phyloP scores from a whole-genome alignment of 2,888 invertebrate species.

The Zaprionus lineosus region DNA sequence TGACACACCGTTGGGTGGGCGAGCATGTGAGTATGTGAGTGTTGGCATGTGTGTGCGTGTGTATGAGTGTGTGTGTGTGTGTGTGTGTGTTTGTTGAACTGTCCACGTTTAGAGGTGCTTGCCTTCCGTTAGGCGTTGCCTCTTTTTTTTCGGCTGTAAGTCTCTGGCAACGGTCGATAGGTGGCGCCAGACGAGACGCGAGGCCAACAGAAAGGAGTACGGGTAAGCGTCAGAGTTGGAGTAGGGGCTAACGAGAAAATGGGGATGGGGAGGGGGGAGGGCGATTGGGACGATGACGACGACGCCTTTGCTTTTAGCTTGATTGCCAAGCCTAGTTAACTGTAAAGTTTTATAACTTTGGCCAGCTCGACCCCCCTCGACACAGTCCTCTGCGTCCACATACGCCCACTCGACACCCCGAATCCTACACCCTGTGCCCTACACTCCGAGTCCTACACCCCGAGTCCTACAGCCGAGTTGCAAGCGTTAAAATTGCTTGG shows the following conservation, averaged over 20 bases:
- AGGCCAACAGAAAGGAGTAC: constrained; percentile 36
- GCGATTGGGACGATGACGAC: constrained; percentile 49
- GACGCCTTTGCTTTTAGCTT: constrained; percentile 80
- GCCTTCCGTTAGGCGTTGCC: constrained; percentile 31
- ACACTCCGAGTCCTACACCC: constrained; percentile 1
- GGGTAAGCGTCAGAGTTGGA: no score
- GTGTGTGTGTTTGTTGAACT: constrained; percentile 29
- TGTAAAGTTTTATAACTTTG: constrained; percentile 79
- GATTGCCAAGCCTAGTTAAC: constrained; percentile 80
- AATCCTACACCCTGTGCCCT: constrained; percentile 4
- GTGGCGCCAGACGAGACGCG: constrained; percentile 71
- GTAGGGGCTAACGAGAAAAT: constrained; percentile 1
- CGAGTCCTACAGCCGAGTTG: constrained; percentile 12
- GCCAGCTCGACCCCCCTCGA: constrained; percentile 33
- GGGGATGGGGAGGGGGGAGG: not conserved
- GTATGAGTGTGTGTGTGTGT: not conserved
- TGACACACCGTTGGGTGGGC: no score
- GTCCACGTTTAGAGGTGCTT: constrained; percentile 69
- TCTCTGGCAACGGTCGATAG: constrained; percentile 55
- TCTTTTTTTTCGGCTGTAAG: constrained; percentile 35
- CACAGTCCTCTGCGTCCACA: not conserved
- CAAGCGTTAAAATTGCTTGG: constrained; percentile 76
- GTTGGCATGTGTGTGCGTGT: constrained; percentile 15
- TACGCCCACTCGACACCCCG: constrained; percentile 19
- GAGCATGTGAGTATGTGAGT: no score